Evolutionary conservation across 2,888 invertebrate genomes (phyloP).

Genomic region (Galeopsomyia nigrocyanea): DNA sequence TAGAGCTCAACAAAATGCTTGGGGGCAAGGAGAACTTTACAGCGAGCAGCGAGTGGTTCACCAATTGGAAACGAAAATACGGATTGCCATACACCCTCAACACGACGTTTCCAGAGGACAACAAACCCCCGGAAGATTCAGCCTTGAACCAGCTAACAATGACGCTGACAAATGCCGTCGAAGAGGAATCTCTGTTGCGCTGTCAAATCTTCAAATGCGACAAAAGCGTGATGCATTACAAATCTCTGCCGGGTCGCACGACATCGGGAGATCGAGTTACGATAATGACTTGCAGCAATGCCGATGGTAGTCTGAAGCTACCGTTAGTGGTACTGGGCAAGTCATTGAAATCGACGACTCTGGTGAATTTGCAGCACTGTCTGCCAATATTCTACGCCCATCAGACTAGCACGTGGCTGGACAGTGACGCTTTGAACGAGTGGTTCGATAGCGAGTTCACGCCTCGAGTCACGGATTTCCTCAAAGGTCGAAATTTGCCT

Average conservation of each 20-base stretch:
- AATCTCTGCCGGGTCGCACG: constrained; percentile 31
- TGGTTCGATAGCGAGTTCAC: constrained; percentile 43
- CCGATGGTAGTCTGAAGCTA: constrained; percentile 47
- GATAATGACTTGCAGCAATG: constrained; percentile 50
- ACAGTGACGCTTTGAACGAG: constrained; percentile 34
- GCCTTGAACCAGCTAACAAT: constrained; percentile 34
- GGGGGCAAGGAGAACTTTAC: constrained; percentile 41
- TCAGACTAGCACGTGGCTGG: constrained; percentile 46
- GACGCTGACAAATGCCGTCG: constrained; percentile 32
- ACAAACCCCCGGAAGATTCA: constrained; percentile 25
- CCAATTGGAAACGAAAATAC: constrained; percentile 31
- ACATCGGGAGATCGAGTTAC: constrained; percentile 44
- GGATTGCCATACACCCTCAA: constrained; percentile 16
- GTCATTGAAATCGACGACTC: constrained; percentile 48
- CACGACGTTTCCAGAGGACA: constrained; percentile 21
- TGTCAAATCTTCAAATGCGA: constrained; percentile 44
- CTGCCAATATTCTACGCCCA: constrained; percentile 46
- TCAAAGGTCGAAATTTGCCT: constrained; percentile 25
- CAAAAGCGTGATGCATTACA: constrained; percentile 33
- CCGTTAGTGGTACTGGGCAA: constrained; percentile 51
- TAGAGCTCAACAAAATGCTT: constrained; percentile 38
- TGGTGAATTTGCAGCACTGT: constrained; percentile 46
- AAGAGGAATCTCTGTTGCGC: constrained; percentile 36
- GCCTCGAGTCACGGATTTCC: constrained; percentile 29
- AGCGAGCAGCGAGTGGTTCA: constrained; percentile 36